Evolutionary conservation across 1,140 invertebrate genomes (phyloP), one percentile per base, ranked within the genome.

Genomic region (Leptinotarsa lineolata): DNA sequence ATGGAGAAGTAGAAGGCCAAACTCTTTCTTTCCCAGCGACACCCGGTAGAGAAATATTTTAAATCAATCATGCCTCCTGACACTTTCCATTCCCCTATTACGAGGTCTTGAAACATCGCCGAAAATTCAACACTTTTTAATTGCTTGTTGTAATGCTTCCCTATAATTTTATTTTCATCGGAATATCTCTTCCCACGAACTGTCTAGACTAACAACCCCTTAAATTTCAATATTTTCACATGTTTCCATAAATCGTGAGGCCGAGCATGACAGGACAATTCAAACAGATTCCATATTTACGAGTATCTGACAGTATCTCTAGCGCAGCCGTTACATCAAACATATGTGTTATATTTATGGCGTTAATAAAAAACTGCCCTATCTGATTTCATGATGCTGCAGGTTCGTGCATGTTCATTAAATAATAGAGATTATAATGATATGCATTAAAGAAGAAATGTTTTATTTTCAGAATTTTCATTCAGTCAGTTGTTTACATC

Each of bases 221-320:
- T 68, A 68, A 66, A 39, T 39, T 66, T 66, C 39, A 66, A 39
- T 21, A 58, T 68, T 68, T 68, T 68, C 67, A 68, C 45, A 54
- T 68, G 67, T 68, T 68, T 68, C 67, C 65, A 68, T 68, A 68
- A 68, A 68, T 68, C 16, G 67, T 67, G 18, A 46, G 67, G 45
- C 45, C 20, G n/a, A 54, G 16, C 44, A 45, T 68, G 67, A 68
- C 67, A 54, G 67, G n/a, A 48, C 67, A 68, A 45, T 54, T 54
- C 67, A 48, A 68, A 68, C 46, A 63, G 60, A 63, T 63, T 63
- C 60, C 60, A 63, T 63, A 18, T 63, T 63, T 63, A 18, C 16
- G 16, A 21, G 13, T 13, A 63, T 63, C 5, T 63, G 48, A 54
- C 48, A 54, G 30, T 39, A 54, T 54, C 48, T 54, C 48, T 54